Conservation (phyloP, 2,797 vertebrate species). For the Apodemus agrarius region DNA sequence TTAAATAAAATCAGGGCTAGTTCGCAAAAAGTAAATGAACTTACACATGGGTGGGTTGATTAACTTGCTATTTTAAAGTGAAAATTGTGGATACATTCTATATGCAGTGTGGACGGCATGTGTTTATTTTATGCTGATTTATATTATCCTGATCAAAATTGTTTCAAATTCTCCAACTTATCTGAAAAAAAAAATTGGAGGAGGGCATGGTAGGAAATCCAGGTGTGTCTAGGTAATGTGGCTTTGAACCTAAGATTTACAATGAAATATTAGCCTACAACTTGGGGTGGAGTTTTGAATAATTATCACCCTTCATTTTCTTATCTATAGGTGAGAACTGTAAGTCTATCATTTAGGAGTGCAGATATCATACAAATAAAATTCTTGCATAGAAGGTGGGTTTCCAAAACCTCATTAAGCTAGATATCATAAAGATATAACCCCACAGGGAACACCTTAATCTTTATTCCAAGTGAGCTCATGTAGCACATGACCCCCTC, state of each 20-base stretch:
- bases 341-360: background rate
- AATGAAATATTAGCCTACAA: background rate
- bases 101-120: background rate
- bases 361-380: slow-evolving; percentile 12
- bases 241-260: background rate
- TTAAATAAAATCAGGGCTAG: background rate
- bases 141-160: background rate
- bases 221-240: background rate
- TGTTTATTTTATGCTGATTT: background rate
- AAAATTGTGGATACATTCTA: background rate
- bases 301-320: background rate
- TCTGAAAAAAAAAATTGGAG: background rate
- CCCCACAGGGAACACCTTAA: background rate
- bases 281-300: background rate
- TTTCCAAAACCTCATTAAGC: background rate
- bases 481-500: background rate
- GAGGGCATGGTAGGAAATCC: background rate
- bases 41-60: background rate
- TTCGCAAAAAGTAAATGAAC: slow-evolving; percentile 51
- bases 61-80: slow-evolving; percentile 30
- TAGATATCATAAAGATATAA: background rate
- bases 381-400: background rate
- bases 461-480: background rate
- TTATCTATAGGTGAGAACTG: background rate
- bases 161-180: background rate